These are phyloP conservation scores for Chironomus striatipennis DNA, from an alignment of 1,140 invertebrate species.

Conservation along the genomic window DNA sequence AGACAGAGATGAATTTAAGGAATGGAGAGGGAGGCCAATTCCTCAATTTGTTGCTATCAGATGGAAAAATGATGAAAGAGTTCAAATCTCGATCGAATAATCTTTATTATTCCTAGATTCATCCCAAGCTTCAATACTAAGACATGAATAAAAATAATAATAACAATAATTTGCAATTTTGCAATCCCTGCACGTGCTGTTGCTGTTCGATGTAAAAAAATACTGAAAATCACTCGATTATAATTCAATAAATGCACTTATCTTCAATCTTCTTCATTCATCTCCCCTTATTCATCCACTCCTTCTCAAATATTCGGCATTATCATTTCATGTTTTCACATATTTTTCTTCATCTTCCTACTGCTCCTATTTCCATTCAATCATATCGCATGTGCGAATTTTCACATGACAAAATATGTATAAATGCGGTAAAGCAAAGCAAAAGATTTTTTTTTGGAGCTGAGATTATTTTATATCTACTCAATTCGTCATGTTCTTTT, in stretches of 20 bases:
- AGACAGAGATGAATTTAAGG: no score
- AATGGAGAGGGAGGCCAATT: no score
- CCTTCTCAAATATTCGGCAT: neutral
- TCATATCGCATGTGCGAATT: neutral
- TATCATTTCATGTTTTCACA: no score
- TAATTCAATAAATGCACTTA: conserved; percentile 14
- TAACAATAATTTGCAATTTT: no score
- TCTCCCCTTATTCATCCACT: neutral
- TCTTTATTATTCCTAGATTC: no score
- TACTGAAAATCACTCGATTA: conserved; percentile 3
- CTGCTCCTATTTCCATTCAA: no score
- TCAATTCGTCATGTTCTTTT: neutral
- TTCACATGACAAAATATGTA: conserved; percentile 14
- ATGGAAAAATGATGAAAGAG: no score
- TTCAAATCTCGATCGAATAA: no score
- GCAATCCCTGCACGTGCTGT: neutral
- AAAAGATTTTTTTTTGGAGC: neutral
- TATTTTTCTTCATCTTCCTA: no score
- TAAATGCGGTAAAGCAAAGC: neutral
- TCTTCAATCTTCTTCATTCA: neutral
- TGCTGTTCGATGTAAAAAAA: neutral
- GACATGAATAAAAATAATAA: no score
- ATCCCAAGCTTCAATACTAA: no score
- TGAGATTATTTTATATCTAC: neutral
- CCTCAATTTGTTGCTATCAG: no score